These are phyloP conservation scores for Ephialtes manifestator DNA, from an alignment of 2,888 invertebrate genomes.

Conservation along the genomic window DNA sequence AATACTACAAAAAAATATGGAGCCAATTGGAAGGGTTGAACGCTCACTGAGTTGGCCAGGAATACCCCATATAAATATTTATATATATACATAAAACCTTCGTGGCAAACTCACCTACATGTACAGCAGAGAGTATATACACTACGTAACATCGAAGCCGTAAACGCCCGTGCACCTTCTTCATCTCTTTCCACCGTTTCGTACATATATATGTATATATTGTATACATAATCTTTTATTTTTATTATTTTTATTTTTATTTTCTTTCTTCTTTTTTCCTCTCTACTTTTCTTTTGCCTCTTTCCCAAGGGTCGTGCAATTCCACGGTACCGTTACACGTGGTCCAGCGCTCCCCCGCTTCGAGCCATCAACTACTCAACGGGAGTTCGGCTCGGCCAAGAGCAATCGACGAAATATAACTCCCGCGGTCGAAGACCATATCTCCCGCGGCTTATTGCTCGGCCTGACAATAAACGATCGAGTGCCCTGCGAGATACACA, in stretches of 20 bases:
- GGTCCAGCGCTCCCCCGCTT: conserved; percentile 49
- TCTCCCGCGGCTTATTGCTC: conserved; percentile 40
- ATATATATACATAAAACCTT: conserved; percentile 20
- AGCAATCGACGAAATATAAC: conserved; percentile 68
- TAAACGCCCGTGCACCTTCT: conserved; percentile 57
- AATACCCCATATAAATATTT: conserved; percentile 6
- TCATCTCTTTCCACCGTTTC: conserved; percentile 48
- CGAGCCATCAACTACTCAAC: conserved; percentile 61
- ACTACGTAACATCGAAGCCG: conserved; percentile 49
- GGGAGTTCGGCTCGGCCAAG: conserved; percentile 59
- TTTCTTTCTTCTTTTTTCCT: conserved; percentile 24
- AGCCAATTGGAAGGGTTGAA: no score
- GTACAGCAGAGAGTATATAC: conserved; percentile 17
- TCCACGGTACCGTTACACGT: conserved; percentile 64
- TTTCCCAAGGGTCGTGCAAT: conserved; percentile 61
- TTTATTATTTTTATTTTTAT: no score
- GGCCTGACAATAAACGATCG: conserved; percentile 60
- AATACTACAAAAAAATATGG: neutral
- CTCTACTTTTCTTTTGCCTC: conserved; percentile 14
- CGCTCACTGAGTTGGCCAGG: no score
- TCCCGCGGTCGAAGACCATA: conserved; percentile 56
- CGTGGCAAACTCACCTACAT: conserved; percentile 31
- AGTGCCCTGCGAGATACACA: conserved; percentile 53
- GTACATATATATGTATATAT: neutral
- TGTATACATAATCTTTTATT: neutral